phyloP scores from a whole-genome alignment of 2,888 invertebrate genomes.

The Mesoligia furuncula region DNA sequence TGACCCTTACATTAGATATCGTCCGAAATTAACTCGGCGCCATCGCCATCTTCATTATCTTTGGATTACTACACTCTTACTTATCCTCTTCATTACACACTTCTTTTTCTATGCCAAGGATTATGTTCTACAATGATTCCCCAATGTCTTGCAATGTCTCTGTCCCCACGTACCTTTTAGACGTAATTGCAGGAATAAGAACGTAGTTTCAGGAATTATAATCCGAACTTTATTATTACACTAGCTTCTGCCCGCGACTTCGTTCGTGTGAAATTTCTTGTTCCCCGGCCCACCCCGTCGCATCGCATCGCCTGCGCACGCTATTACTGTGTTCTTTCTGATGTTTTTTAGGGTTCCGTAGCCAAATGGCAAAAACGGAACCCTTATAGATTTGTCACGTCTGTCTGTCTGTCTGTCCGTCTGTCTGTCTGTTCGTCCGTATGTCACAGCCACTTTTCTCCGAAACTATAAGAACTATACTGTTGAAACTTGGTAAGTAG shows the following conservation, averaged over 20 bases:
- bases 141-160: too few species aligned
- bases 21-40: slow-evolving; percentile 14
- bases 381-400: too few species aligned
- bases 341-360: too few species aligned
- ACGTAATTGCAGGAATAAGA: background rate
- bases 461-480: too few species aligned
- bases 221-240: background rate
- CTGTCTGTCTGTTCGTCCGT: too few species aligned
- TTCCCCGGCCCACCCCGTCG: background rate
- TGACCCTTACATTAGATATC: slow-evolving; percentile 18
- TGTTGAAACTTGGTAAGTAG: too few species aligned
- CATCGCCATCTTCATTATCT: slow-evolving; percentile 36
- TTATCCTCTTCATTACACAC: background rate
- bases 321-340: background rate
- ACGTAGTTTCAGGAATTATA: background rate
- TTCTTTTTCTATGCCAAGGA: slow-evolving; percentile 13
- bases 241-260: background rate
- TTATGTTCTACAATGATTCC: background rate
- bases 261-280: background rate
- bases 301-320: background rate
- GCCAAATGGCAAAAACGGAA: too few species aligned
- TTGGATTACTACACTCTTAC: slow-evolving; percentile 17
- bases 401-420: too few species aligned
- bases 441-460: too few species aligned
- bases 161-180: background rate